Evolutionary conservation across 2,888 invertebrate genomes (phyloP), one percentile per base, ranked within the genome.

Genomic region (Megamerina dolium): DNA sequence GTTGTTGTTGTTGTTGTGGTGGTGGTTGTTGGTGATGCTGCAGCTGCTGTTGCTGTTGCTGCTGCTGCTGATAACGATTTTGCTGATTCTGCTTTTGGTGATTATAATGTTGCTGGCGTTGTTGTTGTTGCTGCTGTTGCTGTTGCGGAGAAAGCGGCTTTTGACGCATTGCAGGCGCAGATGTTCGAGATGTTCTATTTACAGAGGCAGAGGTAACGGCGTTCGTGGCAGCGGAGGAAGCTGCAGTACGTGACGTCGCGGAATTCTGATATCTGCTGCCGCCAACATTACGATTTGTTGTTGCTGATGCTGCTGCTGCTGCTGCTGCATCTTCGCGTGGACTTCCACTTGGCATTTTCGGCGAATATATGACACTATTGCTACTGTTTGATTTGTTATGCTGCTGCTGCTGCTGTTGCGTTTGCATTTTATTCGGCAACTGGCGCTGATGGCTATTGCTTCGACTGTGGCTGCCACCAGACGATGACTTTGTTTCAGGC

Each of bases 321-420:
- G 45, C 46, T 54, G 58, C 47, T 56, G 48, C 49, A 43, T n/a
- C n/a, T n/a, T n/a, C n/a, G n/a, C 45, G 38, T 41, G n/a, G n/a
- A 39, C 42, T 49, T 31, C 41, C 18, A 31, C 46, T 47, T 10
- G 13, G 41, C 30, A 41, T 41, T 45, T 51, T 55, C 33, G 46
- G 50, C 39, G 53, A 48, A 46, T 38, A 50, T 52, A 52, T 50
- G 50, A 52, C 52, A 52, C 52, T 49, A 41, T 44, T 54, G 47
- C 45, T n/a, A n/a, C n/a, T n/a, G n/a, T n/a, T 46, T 19, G 42
- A 36, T 40, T 46, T 45, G 26, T 57, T 48, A 42, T 57, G 38
- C 42, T 54, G 50, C 26, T 55, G 47, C 32, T 54, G 47, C 16
- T 55, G 43, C 29, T 55, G 45, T 17, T 58, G 47, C 36, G 54